Evolutionary conservation across 2,888 invertebrate genomes (phyloP).

Genomic region (Adelognathus sp.): DNA sequence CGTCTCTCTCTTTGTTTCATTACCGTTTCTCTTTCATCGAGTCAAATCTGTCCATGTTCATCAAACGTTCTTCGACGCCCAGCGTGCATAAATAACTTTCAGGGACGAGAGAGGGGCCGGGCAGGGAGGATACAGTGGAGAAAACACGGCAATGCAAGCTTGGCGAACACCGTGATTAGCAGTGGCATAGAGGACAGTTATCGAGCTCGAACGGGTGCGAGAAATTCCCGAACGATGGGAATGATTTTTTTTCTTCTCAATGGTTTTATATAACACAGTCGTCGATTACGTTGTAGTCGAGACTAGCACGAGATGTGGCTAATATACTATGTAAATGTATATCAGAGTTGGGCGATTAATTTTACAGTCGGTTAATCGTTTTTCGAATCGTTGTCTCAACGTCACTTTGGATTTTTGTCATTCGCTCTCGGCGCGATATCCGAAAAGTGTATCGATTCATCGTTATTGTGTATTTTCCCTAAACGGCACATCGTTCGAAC

Average conservation of each 20-base stretch:
- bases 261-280: slow-evolving; percentile 17
- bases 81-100: slow-evolving; percentile 59
- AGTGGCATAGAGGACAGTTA: slow-evolving; percentile 34
- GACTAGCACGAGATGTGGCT: slow-evolving; percentile 29
- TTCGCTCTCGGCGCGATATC: neutral
- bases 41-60: slow-evolving; percentile 15
- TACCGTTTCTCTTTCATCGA: slow-evolving; percentile 31
- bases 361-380: neutral
- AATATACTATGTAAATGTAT: slow-evolving; percentile 10
- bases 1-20: slow-evolving; percentile 11
- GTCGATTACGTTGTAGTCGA: slow-evolving; percentile 19
- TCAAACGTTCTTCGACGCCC: slow-evolving; percentile 56
- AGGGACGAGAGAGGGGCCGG: neutral
- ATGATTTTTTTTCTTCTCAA: slow-evolving; percentile 20
- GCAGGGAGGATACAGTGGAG: neutral
- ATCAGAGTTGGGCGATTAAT: neutral
- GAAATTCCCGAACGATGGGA: slow-evolving; percentile 19
- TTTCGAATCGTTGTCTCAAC: neutral
- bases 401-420: neutral
- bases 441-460: neutral
- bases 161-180: slow-evolving; percentile 51
- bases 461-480: neutral
- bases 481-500: neutral
- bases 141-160: slow-evolving; percentile 45
- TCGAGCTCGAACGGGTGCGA: slow-evolving; percentile 12